Evolutionary conservation across 2,888 invertebrate genomes (phyloP), one percentile per base, ranked within the genome.

Genomic region (Coelopa pilipes): DNA sequence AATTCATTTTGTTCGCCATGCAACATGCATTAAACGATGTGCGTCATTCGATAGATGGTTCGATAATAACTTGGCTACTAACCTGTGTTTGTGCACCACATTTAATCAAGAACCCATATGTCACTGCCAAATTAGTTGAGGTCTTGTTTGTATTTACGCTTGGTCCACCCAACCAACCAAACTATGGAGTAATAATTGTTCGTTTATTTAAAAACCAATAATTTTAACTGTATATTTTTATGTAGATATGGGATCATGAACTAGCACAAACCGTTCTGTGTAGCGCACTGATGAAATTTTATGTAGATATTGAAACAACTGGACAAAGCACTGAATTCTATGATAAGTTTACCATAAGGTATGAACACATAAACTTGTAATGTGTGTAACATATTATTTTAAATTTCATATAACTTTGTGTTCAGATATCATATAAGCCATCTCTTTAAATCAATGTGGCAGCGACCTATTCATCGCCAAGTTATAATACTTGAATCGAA

Each of bases 281-380:
- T 0, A 94, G 96, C 79, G 93, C 95, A 19, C 90, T 99, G 55
- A 98, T 99, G 97, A 96, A 96, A 88, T 99, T 99, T 89, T 99
- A 99, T 88, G 97, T 98, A 81, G 98, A 98, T 82, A 96, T 98
- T 73, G 99, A 99, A 89, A 96, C 96, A 13, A 99, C 98, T 12
- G 99, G 99, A 12, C 96, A 98, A 80, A 97, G 96, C 88, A 97
- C 96, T 50, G 99, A 99, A 89, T 99, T 99, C 89, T 99, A 98
- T 85, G 99, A 99, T 89, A 99, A 99, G 89, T 99, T 99, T 88
- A 96, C 97, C 13, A 99, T 99, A 82, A 92, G 99, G 87, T 87
- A 63, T 72, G 78, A 34, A 19, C 45, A 5, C 47, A 19, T 1
- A 19, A 11, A 17, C 19, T 45, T 1, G 57, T 45, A 67, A 7